Percentiles rank a stretch among this genome's conserved stretches.
phyloP scores from a whole-genome alignment of 2,888 invertebrate genomes.

The Taphrorychus bicolor region DNA sequence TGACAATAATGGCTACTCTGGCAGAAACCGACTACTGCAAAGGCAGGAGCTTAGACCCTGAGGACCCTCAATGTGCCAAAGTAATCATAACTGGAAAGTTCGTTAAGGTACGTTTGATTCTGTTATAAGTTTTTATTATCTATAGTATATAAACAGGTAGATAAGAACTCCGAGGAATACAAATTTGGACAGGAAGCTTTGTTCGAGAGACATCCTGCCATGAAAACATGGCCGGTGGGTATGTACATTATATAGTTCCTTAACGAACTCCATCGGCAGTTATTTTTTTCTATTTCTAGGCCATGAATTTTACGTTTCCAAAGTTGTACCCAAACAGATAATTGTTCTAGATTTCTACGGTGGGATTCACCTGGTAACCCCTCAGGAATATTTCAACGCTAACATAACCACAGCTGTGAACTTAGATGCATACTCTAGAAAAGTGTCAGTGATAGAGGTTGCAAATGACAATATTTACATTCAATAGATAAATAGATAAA shows the following conservation, averaged over 20 bases:
- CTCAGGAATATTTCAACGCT: slow-evolving; percentile 65
- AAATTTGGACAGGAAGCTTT: slow-evolving; percentile 61
- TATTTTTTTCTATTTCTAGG: slow-evolving; percentile 66
- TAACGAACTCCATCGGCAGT: too few relatives aligned
- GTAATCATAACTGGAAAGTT: slow-evolving; percentile 74
- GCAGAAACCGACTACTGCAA: slow-evolving; percentile 74
- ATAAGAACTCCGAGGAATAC: slow-evolving; percentile 43
- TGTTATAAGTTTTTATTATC: too few relatives aligned
- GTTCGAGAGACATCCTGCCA: slow-evolving; percentile 74
- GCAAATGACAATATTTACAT: too few relatives aligned
- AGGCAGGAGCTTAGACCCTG: slow-evolving; percentile 69
- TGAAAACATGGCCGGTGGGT: slow-evolving; percentile 73
- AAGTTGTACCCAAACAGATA: slow-evolving; percentile 76
- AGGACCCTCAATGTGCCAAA: slow-evolving; percentile 80
- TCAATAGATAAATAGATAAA: too few relatives aligned
- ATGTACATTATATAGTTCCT: too few relatives aligned
- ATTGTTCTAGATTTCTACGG: slow-evolving; percentile 83
- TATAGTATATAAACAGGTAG: not conserved
- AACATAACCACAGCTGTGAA: slow-evolving; percentile 43
- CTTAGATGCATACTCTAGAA: slow-evolving; percentile 24
- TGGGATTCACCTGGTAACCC: slow-evolving; percentile 72
- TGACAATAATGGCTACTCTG: slow-evolving; percentile 72
- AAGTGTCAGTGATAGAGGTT: slow-evolving; percentile 13
- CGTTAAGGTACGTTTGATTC: slow-evolving; percentile 70
- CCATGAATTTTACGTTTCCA: slow-evolving; percentile 81